Evolutionary conservation across 2,113 vertebrate species (phyloP).

Genomic region (Leiothrix lutea): DNA sequence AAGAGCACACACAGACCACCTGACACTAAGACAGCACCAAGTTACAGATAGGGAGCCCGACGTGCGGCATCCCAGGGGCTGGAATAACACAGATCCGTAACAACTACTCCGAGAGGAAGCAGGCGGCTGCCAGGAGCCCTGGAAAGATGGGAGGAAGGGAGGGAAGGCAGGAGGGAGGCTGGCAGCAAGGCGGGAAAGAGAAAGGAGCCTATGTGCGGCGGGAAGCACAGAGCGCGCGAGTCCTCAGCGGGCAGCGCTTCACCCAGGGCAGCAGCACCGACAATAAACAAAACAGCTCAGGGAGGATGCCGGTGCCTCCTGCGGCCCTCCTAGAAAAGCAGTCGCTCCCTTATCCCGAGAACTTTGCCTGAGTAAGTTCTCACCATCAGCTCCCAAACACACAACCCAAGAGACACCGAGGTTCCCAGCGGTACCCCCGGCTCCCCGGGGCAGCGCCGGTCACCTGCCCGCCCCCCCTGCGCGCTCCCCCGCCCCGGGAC

Average conservation of each 20-base stretch:
- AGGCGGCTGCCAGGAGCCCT: neutral
- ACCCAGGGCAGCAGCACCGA: neutral
- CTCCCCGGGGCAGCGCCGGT: neutral
- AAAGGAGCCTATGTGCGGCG: neutral
- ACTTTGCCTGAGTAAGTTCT: neutral
- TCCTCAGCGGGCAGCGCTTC: neutral
- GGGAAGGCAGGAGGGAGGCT: neutral
- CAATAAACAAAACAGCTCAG: neutral
- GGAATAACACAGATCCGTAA: neutral
- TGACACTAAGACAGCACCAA: neutral
- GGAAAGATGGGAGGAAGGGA: neutral
- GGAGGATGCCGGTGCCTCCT: neutral
- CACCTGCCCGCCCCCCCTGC: neutral
- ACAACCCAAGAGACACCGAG: fast-evolving
- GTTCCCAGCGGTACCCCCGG: neutral
- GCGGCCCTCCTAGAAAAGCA: neutral
- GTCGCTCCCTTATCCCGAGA: neutral
- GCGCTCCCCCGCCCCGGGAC: neutral
- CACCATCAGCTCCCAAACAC: neutral
- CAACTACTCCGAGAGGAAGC: neutral
- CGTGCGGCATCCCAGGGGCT: neutral
- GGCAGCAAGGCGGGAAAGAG: neutral
- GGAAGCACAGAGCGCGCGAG: neutral
- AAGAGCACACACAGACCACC: neutral
- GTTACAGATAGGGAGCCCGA: neutral